A percentile compares a stretch with the other conserved stretches of the same genome.
phyloP scores from a whole-genome alignment of 2,797 vertebrate genomes.

The Takifugu rubripes region DNA sequence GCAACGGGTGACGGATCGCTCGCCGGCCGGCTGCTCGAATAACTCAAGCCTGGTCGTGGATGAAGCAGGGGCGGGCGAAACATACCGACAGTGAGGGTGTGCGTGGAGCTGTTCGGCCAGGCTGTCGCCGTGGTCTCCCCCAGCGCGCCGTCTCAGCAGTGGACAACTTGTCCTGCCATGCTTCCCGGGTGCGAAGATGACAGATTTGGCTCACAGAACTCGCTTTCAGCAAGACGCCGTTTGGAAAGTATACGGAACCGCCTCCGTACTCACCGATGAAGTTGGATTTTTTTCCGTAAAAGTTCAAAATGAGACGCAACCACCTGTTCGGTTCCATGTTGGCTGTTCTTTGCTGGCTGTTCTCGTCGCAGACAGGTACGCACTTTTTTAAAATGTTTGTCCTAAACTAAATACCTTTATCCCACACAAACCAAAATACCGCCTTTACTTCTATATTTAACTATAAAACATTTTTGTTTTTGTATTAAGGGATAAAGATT shows the following conservation, averaged over 20 bases:
- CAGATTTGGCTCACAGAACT: constrained; percentile 25
- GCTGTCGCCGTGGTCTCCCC: no score
- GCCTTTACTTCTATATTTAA: no score
- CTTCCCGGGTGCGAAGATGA: constrained; percentile 53
- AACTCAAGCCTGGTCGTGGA: neutral
- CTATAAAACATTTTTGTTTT: no score
- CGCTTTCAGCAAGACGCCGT: constrained; percentile 40
- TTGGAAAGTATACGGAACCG: constrained; percentile 17
- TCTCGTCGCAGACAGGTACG: constrained; percentile 68
- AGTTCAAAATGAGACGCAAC: constrained; percentile 58
- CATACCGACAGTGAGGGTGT: neutral
- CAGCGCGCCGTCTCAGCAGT: constrained; percentile 17
- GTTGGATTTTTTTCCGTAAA: constrained; percentile 15
- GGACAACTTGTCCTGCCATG: constrained; percentile 44
- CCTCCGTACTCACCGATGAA: constrained; percentile 13
- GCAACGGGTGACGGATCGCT: constrained; percentile 34
- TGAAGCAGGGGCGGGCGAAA: neutral
- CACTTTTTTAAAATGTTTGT: constrained; percentile 1
- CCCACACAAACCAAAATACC: no score
- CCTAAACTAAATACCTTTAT: no score
- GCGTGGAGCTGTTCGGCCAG: neutral
- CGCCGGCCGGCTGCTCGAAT: constrained; percentile 6
- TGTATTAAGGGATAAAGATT: no score
- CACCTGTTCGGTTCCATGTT: constrained; percentile 58
- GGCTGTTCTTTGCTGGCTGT: constrained; percentile 50